Evolutionary conservation across 2,888 invertebrate genomes (phyloP).

Genomic region (Melangyna quadrimaculata): DNA sequence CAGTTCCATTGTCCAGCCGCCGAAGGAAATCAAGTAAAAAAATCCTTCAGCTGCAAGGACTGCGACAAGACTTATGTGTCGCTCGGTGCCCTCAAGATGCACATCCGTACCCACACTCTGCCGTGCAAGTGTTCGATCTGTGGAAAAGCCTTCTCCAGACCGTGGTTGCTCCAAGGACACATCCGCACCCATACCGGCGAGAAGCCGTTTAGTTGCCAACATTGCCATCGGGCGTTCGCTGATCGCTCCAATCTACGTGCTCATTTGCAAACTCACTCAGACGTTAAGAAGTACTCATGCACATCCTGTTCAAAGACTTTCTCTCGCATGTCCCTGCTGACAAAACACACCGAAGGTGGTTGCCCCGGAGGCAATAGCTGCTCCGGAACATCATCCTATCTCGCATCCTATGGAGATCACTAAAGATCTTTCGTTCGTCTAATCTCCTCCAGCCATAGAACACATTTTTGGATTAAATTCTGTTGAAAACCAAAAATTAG

Average conservation of each 20-base stretch:
- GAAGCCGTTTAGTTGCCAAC: constrained; percentile 97
- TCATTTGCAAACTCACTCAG: constrained; percentile 98
- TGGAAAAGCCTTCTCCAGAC: constrained; percentile 98
- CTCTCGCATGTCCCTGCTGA: constrained; percentile 96
- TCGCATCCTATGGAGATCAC: constrained; percentile 58
- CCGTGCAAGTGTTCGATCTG: constrained; percentile 98
- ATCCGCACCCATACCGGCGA: constrained; percentile 99
- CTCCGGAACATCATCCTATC: constrained; percentile 56
- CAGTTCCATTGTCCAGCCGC: constrained; percentile 97
- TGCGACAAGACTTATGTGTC: constrained; percentile 98
- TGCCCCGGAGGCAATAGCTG: constrained; percentile 83
- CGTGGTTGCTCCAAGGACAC: constrained; percentile 98
- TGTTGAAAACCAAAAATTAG: constrained; percentile 79
- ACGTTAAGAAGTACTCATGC: constrained; percentile 98
- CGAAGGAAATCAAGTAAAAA: constrained; percentile 91
- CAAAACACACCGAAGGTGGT: constrained; percentile 96
- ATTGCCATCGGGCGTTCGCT: constrained; percentile 97
- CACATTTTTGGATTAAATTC: constrained; percentile 54
- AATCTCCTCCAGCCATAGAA: constrained; percentile 31
- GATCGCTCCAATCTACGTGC: constrained; percentile 98
- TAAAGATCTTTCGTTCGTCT: not conserved
- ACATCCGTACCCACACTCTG: constrained; percentile 97
- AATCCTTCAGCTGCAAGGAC: constrained; percentile 97
- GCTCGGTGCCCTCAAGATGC: constrained; percentile 98
- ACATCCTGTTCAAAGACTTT: constrained; percentile 96